Conservation (phyloP, 2,888 invertebrate genomes). For the Limenitis camilla region DNA sequence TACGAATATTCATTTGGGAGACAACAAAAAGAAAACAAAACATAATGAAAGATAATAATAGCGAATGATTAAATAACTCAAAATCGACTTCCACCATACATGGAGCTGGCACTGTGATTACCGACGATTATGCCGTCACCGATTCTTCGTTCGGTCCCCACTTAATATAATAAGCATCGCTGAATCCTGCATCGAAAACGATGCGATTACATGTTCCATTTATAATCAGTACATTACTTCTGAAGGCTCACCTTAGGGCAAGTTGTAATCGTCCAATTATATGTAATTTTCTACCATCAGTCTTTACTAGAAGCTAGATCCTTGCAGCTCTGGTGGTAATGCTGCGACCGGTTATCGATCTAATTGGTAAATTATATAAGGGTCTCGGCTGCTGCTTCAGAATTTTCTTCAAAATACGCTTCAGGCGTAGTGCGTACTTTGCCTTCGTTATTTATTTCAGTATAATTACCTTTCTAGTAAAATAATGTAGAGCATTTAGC, state of each 20-base stretch:
- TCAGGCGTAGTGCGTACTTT: background rate
- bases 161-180: constrained; percentile 72
- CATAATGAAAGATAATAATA: background rate
- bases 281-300: constrained; percentile 72
- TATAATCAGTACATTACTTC: constrained; percentile 64
- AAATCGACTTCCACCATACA: constrained; percentile 14
- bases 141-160: constrained; percentile 62
- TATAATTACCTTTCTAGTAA: too few relatives aligned
- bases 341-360: constrained; percentile 54
- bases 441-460: background rate
- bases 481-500: too few relatives aligned
- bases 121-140: constrained; percentile 67
- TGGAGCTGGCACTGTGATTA: constrained; percentile 52
- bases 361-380: constrained; percentile 61
- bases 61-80: constrained; percentile 15
- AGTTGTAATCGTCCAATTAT: constrained; percentile 68
- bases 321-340: constrained; percentile 50
- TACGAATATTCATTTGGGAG: background rate
- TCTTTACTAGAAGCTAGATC: constrained; percentile 59
- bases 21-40: background rate
- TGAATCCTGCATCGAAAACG: constrained; percentile 64
- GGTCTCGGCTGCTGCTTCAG: constrained; percentile 27
- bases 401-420: constrained; percentile 2
- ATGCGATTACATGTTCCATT: constrained; percentile 70
- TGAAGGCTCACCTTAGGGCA: constrained; percentile 42